Evolutionary conservation across 1,140 invertebrate species (phyloP), one percentile per base, ranked within the genome.

Genomic region (Maconellicoccus hirsutus): DNA sequence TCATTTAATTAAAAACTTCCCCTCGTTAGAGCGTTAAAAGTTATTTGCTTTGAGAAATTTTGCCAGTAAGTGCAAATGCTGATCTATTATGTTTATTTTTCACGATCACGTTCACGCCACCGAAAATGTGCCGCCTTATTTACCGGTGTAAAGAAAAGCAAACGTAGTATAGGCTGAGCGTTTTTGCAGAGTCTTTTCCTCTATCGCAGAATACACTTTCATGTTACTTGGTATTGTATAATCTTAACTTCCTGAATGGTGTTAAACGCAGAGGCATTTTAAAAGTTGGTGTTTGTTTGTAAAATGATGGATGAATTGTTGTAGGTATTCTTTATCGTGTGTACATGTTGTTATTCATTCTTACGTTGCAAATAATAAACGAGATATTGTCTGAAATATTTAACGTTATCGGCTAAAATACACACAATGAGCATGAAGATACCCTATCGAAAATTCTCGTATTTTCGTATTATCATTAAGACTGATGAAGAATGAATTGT

Each of bases 341-440:
- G n/a, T 52, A 52, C 42, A 52, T 8, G 6, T 52, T 19, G 42
- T 16, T 52, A 14, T 14, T 52, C 42, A n/a, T n/a, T 52, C 3
- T 3, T 52, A 52, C n/a, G 29, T 52, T 19, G 42, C 42, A 52
- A 52, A 52, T 52, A 52, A 52, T 52, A 52, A 52, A 52, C 42
- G 42, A 52, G 42, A 14, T 52, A 52, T 52, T 52, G 42, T 52
- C n/a, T 52, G 42, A 52, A 52, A 52, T 52, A 52, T 52, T 52
- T 19, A 52, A 52, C 42, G n/a, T 52, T 52, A 52, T 52, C 42
- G 42, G 12, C 12, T 33, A 33, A 33, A 33, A 6, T 33, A 33
- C 29, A 33, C 12, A 33, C 29, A 33, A 33, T 33, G 29, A 33
- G 29, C 29, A 33, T 33, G 12, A 33, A 12, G 29, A 33, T 33